Percentiles rank a stretch among this genome's conserved stretches.
phyloP scores from a whole-genome alignment of 2,797 vertebrate genomes.

The Enteromius viviparus region DNA sequence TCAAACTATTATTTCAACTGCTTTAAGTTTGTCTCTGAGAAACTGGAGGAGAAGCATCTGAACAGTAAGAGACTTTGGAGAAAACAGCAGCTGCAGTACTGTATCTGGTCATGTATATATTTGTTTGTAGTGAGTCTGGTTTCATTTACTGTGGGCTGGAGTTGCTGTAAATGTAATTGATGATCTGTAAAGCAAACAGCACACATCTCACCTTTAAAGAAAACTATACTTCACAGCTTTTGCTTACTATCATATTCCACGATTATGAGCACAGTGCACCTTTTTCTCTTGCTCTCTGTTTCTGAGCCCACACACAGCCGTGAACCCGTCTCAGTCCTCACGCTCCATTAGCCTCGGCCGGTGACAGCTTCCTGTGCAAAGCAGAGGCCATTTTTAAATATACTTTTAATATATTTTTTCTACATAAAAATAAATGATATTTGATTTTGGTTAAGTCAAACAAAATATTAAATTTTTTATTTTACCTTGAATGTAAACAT shows the following conservation, averaged over 20 bases:
- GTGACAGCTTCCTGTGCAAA: conserved; percentile 44
- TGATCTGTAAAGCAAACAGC: not conserved
- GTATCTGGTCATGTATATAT: not conserved
- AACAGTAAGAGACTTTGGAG: not conserved
- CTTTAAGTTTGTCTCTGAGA: not conserved
- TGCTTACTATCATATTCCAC: conserved; percentile 11
- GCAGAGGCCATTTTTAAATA: not conserved
- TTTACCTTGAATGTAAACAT: too few relatives aligned
- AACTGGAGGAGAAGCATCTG: not conserved
- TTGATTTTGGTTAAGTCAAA: too few relatives aligned
- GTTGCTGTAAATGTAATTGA: conserved; percentile 4
- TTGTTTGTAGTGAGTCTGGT: not conserved
- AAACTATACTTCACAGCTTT: not conserved
- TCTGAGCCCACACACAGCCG: conserved; percentile 10
- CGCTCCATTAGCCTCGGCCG: conserved; percentile 24
- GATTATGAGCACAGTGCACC: conserved; percentile 9
- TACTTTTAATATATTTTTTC: too few relatives aligned
- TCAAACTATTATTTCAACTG: not conserved
- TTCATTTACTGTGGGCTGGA: not conserved
- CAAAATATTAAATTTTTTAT: too few relatives aligned
- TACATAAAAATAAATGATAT: too few relatives aligned
- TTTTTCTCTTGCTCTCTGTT: conserved; percentile 8
- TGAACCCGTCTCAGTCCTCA: conserved; percentile 12
- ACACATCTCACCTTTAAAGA: conserved; percentile 12
- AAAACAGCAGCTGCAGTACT: not conserved